Conservation (phyloP, 2,113 vertebrate genomes). For the human (Homo sapiens) region DNA sequence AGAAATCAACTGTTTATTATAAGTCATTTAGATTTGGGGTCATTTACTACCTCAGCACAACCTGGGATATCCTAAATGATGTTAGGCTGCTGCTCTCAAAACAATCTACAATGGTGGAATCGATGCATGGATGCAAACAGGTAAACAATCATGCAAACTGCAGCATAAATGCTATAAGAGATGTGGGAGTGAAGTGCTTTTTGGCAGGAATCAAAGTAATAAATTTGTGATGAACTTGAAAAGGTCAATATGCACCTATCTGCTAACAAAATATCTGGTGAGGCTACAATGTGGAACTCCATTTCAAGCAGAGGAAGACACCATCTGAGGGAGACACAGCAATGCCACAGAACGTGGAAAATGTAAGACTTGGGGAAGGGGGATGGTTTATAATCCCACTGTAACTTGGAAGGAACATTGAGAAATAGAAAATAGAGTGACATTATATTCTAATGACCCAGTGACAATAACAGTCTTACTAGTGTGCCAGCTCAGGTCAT, state of each 20-base stretch:
- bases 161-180: neutral
- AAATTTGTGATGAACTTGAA: neutral
- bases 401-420: neutral
- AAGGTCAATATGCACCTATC: neutral
- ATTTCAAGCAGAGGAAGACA: neutral
- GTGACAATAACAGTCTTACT: neutral
- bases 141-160: neutral
- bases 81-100: neutral
- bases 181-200: neutral
- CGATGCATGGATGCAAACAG: neutral
- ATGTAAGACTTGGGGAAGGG: neutral
- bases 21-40: neutral
- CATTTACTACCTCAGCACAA: neutral
- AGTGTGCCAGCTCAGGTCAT: neutral
- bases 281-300: neutral
- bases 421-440: neutral
- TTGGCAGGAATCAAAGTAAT: neutral
- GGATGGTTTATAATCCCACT: neutral
- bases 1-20: neutral
- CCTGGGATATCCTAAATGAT: neutral
- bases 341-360: neutral
- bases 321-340: neutral
- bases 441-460: neutral
- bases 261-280: neutral
- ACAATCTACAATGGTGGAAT: neutral